Evolutionary conservation across 2,113 vertebrate species (phyloP), one percentile per base, ranked within the genome.

Genomic region (Gymnorhina tibicen): DNA sequence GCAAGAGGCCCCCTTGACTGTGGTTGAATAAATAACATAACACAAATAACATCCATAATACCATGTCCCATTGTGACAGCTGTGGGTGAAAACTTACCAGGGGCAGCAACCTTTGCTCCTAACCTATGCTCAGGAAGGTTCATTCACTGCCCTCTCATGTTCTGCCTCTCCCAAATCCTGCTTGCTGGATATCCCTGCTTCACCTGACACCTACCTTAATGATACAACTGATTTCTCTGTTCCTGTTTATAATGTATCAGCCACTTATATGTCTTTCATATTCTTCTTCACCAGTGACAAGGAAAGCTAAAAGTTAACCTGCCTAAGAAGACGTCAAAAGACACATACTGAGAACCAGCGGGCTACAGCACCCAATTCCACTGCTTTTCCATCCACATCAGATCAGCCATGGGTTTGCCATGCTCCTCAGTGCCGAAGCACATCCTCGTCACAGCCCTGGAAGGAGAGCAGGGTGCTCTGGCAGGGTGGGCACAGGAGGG

Each of bases 391-490:
- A 66, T 28, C 7, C 5, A 6, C 55, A n/a, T 15, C 23, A 44
- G 30, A 35, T n/a, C 53, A 82, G 44, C 53, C n/a, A 7, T 1
- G 2, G 22, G n/a, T 82, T 87, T 76, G 58, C 46, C 37, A 30
- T 0, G 0, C 10, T 64, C 35, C 32, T 80, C 28, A 16, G 9
- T 1, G 0, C 26, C 0, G 0, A 56, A 85, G 26, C 22, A 62
- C 3, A 5, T 27, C 32, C 15, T 58, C 0, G 0, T 23, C 60
- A n/a, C 0, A 0, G 60, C 42, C 19, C 59, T 84, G 64, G 76
- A n/a, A 74, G 53, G n/a, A 56, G 13, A 76, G 18, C 0, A 1
- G 28, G 53, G 28, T 7, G 10, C 9, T 20, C 66, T 7, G 3
- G 28, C 17, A n/a, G 28, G 32, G 18, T 47, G 23, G 37, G 37